Evolutionary conservation across 2,797 vertebrate species (phyloP), one percentile per base, ranked within the genome.

Genomic region (Pempheris klunzingeri): DNA sequence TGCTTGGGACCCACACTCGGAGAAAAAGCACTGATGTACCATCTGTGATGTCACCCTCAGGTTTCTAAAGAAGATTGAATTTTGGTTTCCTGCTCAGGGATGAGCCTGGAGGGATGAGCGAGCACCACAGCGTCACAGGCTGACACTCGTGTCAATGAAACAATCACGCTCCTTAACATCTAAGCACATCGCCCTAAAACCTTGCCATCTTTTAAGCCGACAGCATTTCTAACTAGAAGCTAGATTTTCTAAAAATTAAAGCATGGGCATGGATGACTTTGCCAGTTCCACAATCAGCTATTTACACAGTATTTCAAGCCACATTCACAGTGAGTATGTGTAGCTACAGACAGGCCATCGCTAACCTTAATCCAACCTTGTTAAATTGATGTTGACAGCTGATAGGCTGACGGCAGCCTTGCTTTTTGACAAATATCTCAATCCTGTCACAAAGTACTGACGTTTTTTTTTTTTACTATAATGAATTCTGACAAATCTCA

Each of bases 41-140:
- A 2, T 59, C 30, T 34, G 28, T 38, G 34, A 57, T n/a, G 49
- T 67, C 55, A 41, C 50, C 17, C 12, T 60, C 32, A 13, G 54
- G 7, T 71, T 61, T 28, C 50, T 47, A 18, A 55, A 75, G 78
- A 20, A 20, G 61, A 22, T 7, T 22, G 22, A 30, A 10, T 47
- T 15, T n/a, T 17, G 30, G 28, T 67, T 77, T 72, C 57, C 57
- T 38, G 67, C 39, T 54, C n/a, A 8, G 43, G 32, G 22, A 15
- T 10, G 9, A 74, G 39, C 1, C 14, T 41, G 12, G 20, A 22
- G 10, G 52, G 7, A 32, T n/a, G n/a, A 53, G 55, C 14, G 2
- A 38, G 39, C 53, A 22, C 20, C 18, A 8, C 62, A 18, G 26
- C 5, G 5, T 36, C 63, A 61, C 49, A 34, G n/a, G 14, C 36